These are phyloP conservation scores for Eriosoma lanigerum DNA, from an alignment of 1,140 invertebrate species.

Conservation along the genomic window DNA sequence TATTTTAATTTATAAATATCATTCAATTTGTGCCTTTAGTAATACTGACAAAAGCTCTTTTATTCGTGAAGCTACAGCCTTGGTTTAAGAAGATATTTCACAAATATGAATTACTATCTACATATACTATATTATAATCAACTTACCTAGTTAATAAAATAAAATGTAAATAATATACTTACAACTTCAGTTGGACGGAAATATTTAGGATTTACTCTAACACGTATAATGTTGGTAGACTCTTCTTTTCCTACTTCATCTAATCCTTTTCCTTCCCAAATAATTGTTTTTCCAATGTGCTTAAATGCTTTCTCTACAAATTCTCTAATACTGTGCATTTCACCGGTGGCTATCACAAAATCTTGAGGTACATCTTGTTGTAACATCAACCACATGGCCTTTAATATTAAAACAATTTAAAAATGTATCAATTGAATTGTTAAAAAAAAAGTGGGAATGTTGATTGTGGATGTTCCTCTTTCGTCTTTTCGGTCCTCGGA, in stretches of 20 bases:
- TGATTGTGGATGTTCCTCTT: too few relatives aligned
- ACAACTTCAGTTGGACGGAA: slow-evolving; percentile 98
- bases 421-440: too few relatives aligned
- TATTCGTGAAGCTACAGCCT: too few relatives aligned
- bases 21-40: too few relatives aligned
- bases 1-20: too few relatives aligned
- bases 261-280: slow-evolving; percentile 85
- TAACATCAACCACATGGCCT: slow-evolving; percentile 99
- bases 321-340: slow-evolving; percentile 91
- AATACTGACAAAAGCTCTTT: too few relatives aligned
- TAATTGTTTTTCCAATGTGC: slow-evolving; percentile 71
- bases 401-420: slow-evolving; percentile 52
- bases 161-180: slow-evolving; percentile 63
- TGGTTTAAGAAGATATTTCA: too few relatives aligned
- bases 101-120: too few relatives aligned
- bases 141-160: too few relatives aligned
- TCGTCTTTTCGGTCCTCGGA: too few relatives aligned
- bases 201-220: slow-evolving; percentile 91
- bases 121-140: too few relatives aligned
- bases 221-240: slow-evolving; percentile 75
- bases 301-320: slow-evolving; percentile 93
- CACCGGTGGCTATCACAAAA: slow-evolving; percentile 96
- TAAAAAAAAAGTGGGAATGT: too few relatives aligned
- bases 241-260: slow-evolving; percentile 88
- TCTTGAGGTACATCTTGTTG: slow-evolving; percentile 91